phyloP scores from a whole-genome alignment of 1,140 invertebrate genomes.

The Dendrolimus kikuchii region DNA sequence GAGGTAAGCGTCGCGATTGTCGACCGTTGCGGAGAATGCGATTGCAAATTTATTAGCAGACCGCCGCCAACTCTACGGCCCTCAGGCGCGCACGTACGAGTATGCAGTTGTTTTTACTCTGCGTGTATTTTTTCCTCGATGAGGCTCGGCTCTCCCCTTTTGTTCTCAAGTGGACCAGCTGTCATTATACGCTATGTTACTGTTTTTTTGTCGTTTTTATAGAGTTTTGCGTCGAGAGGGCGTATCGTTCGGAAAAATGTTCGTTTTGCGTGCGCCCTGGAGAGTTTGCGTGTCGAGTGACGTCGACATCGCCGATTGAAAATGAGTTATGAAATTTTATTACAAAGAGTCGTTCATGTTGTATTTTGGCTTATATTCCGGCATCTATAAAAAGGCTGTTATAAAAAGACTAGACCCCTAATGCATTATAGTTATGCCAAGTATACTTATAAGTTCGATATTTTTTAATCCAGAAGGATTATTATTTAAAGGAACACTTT shows the following conservation, averaged over 20 bases:
- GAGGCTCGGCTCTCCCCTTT: conserved; percentile 67
- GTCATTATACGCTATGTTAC: conserved; percentile 74
- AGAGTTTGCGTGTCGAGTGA: conserved; percentile 62
- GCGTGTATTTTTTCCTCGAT: conserved; percentile 68
- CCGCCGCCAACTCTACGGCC: conserved; percentile 23
- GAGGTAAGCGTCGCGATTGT: conserved; percentile 26
- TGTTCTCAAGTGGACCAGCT: conserved; percentile 73
- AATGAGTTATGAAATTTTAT: conserved; percentile 61
- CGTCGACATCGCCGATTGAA: conserved; percentile 49
- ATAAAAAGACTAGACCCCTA: too few relatives aligned
- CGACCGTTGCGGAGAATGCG: neutral
- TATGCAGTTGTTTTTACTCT: conserved; percentile 65
- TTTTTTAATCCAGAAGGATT: too few relatives aligned
- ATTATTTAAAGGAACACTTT: too few relatives aligned
- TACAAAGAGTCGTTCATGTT: conserved; percentile 34
- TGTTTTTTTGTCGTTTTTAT: conserved; percentile 72
- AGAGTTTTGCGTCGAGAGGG: conserved; percentile 69
- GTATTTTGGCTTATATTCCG: neutral
- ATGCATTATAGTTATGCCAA: too few relatives aligned
- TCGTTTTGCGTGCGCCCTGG: conserved; percentile 67
- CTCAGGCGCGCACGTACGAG: conserved; percentile 45
- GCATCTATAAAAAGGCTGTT: too few relatives aligned
- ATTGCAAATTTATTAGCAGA: conserved; percentile 8
- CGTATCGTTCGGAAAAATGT: conserved; percentile 69
- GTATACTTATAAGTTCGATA: too few relatives aligned